Percentiles rank a stretch among this genome's conserved stretches.
Evolutionary conservation across 2,113 vertebrate genomes (phyloP).

Genomic region (Cyanoramphus novaezelandiae): DNA sequence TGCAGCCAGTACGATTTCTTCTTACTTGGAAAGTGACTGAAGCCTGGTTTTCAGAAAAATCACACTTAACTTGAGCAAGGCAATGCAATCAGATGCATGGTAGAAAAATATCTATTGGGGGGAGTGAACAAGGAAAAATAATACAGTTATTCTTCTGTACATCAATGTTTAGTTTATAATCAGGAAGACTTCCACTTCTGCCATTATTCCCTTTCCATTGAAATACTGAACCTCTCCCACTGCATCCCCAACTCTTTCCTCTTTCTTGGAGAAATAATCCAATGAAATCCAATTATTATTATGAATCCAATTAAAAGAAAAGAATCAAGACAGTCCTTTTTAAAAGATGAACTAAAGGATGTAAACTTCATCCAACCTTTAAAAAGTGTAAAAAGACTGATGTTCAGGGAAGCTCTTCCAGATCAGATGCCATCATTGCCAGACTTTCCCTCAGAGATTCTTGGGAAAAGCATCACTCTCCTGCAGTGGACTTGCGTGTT

Average conservation of each 20-base stretch:
- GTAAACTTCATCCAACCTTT: not conserved
- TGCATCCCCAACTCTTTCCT: not conserved
- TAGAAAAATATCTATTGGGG: not conserved
- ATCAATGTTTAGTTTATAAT: not conserved
- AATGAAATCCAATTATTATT: not conserved
- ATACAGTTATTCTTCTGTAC: not conserved
- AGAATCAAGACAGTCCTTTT: not conserved
- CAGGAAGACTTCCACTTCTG: not conserved
- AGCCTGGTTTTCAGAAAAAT: constrained; percentile 11
- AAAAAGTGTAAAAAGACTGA: not conserved
- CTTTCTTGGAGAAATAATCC: not conserved
- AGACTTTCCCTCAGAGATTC: not conserved
- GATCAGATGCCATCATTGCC: not conserved
- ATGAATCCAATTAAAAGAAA: not conserved
- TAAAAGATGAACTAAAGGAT: not conserved
- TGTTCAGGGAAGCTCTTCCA: not conserved
- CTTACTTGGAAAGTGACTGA: constrained; percentile 48
- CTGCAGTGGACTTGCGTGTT: not conserved
- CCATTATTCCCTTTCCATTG: not conserved
- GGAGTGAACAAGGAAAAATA: not conserved
- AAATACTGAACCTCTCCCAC: not conserved
- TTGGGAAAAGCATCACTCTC: not conserved
- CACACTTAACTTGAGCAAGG: constrained; percentile 13
- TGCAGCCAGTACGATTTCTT: constrained; percentile 59
- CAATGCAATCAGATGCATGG: not conserved